Evolutionary conservation across 2,797 vertebrate genomes (phyloP).

Genomic region (Trematomus bernacchii): DNA sequence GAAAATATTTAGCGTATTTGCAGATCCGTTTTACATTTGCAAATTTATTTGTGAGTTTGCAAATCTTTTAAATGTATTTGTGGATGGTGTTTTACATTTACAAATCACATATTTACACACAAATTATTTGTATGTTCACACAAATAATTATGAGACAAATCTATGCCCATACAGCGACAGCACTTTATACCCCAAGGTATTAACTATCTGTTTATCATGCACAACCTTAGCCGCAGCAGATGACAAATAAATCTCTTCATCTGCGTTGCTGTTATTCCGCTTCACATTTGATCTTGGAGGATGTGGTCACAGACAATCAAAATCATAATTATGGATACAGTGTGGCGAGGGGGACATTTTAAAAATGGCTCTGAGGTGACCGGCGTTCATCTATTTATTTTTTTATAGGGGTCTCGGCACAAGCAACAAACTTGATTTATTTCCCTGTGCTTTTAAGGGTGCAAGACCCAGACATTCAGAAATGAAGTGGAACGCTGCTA

Average conservation of each 20-base stretch:
- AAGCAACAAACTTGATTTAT: constrained; percentile 86
- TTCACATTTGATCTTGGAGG: constrained; percentile 76
- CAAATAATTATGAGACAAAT: too few species aligned
- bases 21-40: too few species aligned
- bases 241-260: constrained; percentile 75
- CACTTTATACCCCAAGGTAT: constrained; percentile 50
- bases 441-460: constrained; percentile 85
- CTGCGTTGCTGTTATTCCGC: constrained; percentile 66
- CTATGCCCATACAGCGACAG: not conserved
- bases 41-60: too few species aligned
- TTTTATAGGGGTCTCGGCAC: constrained; percentile 83
- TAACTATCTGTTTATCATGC: constrained; percentile 76
- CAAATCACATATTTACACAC: too few species aligned
- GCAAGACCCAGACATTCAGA: constrained; percentile 85
- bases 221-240: constrained; percentile 62
- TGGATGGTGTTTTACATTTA: too few species aligned
- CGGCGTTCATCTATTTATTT: constrained; percentile 86
- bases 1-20: too few species aligned
- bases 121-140: too few species aligned
- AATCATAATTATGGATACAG: constrained; percentile 84
- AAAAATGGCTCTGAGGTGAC: constrained; percentile 84
- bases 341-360: constrained; percentile 74
- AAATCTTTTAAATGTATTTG: too few species aligned
- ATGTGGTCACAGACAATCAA: constrained; percentile 83
- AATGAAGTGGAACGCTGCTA: constrained; percentile 85